Base-by-base conservation (phyloP, 2,888 invertebrate genomes). In the Zaprionus obscuricornis region DNA sequence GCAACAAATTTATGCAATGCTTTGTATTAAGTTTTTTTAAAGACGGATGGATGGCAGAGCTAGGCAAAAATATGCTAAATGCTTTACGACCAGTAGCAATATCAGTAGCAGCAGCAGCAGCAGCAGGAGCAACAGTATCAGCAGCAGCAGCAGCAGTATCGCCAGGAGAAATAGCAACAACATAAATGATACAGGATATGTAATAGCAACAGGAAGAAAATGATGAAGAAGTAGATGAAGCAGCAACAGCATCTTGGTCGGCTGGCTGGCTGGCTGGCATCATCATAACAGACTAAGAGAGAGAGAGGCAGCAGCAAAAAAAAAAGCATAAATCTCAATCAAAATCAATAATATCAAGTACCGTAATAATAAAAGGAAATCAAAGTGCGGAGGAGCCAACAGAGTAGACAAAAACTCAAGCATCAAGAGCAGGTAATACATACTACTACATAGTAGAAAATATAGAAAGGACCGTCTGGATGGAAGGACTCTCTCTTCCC, bases 291-390 rank as follows among this genome's bases (percentile, higher is more conserved):
- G n/a, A n/a, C n/a, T n/a, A n/a, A n/a, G n/a, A n/a, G n/a, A n/a
- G n/a, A n/a, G n/a, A n/a, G n/a, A n/a, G n/a, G n/a, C n/a, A n/a
- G n/a, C 36, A 11, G 14, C n/a, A 17, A 4, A 2, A 10, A 6
- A 14, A 17, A n/a, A 17, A 33, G 74, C 74, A 83, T 86, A 83
- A 86, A 83, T 86, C 85, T 78, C 83, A 86, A 85, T 85, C 85
- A 74, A 82, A 83, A 86, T 85, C 86, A 83, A 86, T 86, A 83
- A 82, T 82, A 86, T 85, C 79, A 86, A 75, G 85, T 67, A 85
- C 70, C 70, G 76, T 71, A 82, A 82, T 83, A 85, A 85, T 75
- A 75, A 76, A 69, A 66, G 78, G 67, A 82, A 71, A 63, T 71
- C 66, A 76, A 64, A 66, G 64, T 60, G 56, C 37, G 66, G 59